Evolutionary conservation across 2,113 vertebrate species (phyloP), one percentile per base, ranked within the genome.

Genomic region (Tringa solitaria): DNA sequence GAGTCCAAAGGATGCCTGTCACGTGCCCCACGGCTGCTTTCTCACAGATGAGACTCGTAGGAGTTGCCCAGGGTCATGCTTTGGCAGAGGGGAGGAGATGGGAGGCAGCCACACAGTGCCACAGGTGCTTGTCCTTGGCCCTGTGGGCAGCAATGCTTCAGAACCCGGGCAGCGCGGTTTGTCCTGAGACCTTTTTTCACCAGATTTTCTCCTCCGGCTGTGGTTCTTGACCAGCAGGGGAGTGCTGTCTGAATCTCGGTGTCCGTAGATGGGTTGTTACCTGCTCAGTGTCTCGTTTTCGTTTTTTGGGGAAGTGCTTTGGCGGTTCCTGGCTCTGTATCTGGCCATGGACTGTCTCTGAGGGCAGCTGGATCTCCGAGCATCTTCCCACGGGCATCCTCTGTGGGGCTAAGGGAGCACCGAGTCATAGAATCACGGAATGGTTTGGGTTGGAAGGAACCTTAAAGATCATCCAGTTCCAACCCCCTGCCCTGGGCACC

Each of bases 21-120:
- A 22, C 0, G 0, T 27, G 43, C 51, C 33, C 15, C 13, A 12
- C 0, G 1, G 32, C n/a, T 70, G 32, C 61, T 84, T 64, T 45
- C 27, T n/a, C 35, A 6, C 6, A 3, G 20, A 23, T 4, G 9
- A 45, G 32, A 18, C 50, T 70, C 0, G 2, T 23, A 32, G 24
- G 63, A 60, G 68, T 24, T 50, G 14, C 28, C 35, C 33, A 48
- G 23, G 12, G 14, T 54, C 28, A 2, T 12, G 33, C 46, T 72
- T n/a, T 1, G 5, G 10, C 27, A 23, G 32, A 57, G 81, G 24
- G 65, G 37, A 69, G 54, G 33, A 26, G 54, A 10, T 7, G 41
- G 64, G 28, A 33, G 21, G 43, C 27, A 33, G 51, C 53, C 16
- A 2, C 12, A 26, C 17, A 4, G 20, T 9, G 20, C 56, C 0